Conservation (phyloP, 2,888 invertebrate genomes). For the Lochmaea crataegi region DNA sequence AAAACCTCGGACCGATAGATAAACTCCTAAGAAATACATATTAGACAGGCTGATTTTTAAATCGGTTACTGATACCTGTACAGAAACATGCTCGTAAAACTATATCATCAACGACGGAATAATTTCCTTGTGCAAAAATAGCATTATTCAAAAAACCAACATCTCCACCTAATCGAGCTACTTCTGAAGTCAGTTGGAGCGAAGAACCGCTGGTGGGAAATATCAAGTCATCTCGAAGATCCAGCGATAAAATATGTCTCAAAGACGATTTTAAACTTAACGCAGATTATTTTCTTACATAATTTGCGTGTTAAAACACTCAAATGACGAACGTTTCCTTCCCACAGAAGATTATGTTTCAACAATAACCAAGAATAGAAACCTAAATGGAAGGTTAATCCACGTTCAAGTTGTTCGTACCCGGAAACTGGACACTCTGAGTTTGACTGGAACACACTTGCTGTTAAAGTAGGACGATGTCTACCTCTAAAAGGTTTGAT, state of each 20-base stretch:
- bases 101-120: slow-evolving; percentile 70
- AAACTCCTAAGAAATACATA: slow-evolving; percentile 90
- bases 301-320: slow-evolving; percentile 76
- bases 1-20: slow-evolving; percentile 89
- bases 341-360: slow-evolving; percentile 89
- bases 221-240: slow-evolving; percentile 82
- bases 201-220: slow-evolving; percentile 83
- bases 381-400: slow-evolving; percentile 81
- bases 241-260: slow-evolving; percentile 82
- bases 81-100: slow-evolving; percentile 78
- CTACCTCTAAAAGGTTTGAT: slow-evolving; percentile 86
- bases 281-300: slow-evolving; percentile 89
- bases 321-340: slow-evolving; percentile 85
- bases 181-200: slow-evolving; percentile 81
- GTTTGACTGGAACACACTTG: slow-evolving; percentile 80
- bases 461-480: slow-evolving; percentile 72
- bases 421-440: slow-evolving; percentile 85
- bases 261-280: slow-evolving; percentile 90
- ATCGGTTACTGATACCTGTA: slow-evolving; percentile 70
- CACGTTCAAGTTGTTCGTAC: slow-evolving; percentile 83
- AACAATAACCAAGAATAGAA: slow-evolving; percentile 76
- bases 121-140: slow-evolving; percentile 71
- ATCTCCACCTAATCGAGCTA: slow-evolving; percentile 91
- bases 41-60: slow-evolving; percentile 75
- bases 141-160: slow-evolving; percentile 91